Evolutionary conservation across 2,888 invertebrate species (phyloP).

Genomic region (Didymodactylos carnosus): DNA sequence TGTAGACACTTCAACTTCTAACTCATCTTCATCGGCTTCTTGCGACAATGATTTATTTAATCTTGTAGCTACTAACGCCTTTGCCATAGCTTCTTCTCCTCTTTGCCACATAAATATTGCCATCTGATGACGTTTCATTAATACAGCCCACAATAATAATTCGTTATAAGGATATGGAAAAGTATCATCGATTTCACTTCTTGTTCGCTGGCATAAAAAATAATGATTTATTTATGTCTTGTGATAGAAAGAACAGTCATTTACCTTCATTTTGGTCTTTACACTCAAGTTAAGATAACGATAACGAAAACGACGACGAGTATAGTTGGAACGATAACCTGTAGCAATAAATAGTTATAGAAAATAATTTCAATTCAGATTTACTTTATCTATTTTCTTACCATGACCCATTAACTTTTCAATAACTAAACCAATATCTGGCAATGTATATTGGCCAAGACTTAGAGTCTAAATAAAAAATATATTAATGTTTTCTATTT

Average conservation of each 20-base stretch:
- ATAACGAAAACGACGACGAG: background rate
- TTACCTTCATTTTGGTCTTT: no score
- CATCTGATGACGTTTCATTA: slow-evolving; percentile 91
- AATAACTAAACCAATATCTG: slow-evolving; percentile 84
- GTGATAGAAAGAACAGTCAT: no score
- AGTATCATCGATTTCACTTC: slow-evolving; percentile 1
- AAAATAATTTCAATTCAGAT: no score
- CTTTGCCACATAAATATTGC: slow-evolving; percentile 95
- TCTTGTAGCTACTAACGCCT: slow-evolving; percentile 41
- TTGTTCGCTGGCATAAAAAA: no score
- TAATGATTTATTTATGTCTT: no score
- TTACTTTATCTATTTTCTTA: no score
- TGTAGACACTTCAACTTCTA: slow-evolving; percentile 86
- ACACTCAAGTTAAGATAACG: no score
- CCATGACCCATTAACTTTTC: slow-evolving; percentile 97
- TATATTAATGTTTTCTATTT: background rate
- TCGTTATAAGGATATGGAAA: slow-evolving; percentile 69
- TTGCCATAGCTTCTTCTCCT: slow-evolving; percentile 30
- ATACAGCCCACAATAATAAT: slow-evolving; percentile 73
- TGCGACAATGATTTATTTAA: slow-evolving; percentile 91
- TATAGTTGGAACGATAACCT: background rate
- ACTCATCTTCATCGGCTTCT: slow-evolving; percentile 87
- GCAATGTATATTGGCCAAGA: slow-evolving; percentile 44
- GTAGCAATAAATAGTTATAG: no score
- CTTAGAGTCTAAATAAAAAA: background rate